Conservation (phyloP, 2,888 invertebrate genomes). For the Nephrotoma appendiculata region DNA sequence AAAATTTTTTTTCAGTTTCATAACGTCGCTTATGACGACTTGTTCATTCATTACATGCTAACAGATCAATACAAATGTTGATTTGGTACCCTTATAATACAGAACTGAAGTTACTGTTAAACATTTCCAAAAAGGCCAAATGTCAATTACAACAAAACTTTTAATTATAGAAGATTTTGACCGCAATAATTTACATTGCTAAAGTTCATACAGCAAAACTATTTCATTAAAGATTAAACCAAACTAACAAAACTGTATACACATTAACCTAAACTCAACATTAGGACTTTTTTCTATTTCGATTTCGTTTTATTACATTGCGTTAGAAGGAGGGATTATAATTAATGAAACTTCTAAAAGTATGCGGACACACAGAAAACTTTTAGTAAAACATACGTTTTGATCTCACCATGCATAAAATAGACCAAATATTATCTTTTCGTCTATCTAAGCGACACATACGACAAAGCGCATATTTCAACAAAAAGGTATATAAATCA, state of each 20-base stretch:
- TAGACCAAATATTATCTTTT: not conserved
- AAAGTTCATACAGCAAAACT: not conserved
- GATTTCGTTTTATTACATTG: not conserved
- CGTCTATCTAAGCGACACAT: not conserved
- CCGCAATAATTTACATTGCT: not conserved
- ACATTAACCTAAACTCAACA: not conserved
- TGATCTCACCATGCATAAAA: not conserved
- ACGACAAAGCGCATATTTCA: not conserved
- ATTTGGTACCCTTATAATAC: too few species aligned
- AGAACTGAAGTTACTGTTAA: not conserved
- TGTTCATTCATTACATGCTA: too few species aligned
- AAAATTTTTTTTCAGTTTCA: too few species aligned
- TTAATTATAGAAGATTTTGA: not conserved
- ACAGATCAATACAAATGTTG: too few species aligned
- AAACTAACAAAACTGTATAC: not conserved
- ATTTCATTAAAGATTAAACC: not conserved
- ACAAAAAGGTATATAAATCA: not conserved
- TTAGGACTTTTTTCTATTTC: not conserved
- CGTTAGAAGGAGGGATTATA: not conserved
- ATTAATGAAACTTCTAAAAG: not conserved
- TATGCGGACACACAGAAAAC: not conserved
- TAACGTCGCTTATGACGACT: too few species aligned
- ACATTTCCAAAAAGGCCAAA: not conserved
- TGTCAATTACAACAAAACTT: not conserved
- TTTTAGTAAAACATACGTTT: not conserved